Percentiles rank a stretch among this genome's conserved stretches.
Conservation (phyloP, 2,113 vertebrate species). For the Pterocles burchelli region DNA sequence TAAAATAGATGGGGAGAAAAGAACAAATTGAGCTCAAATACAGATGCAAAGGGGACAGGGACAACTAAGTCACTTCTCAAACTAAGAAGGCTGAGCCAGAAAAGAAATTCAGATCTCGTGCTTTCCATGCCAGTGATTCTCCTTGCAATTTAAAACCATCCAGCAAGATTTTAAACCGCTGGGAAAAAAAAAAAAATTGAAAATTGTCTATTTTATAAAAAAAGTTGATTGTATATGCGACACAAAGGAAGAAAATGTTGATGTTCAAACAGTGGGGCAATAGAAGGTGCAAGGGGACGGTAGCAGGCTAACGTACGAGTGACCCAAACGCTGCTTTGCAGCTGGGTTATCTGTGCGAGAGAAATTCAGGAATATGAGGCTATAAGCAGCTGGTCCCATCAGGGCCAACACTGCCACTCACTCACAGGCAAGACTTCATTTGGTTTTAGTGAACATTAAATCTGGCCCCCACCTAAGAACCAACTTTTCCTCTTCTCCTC, state of each 20-base stretch:
- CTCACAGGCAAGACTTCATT: neutral
- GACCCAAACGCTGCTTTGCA: neutral
- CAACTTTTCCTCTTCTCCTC: neutral
- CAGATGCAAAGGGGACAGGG: neutral
- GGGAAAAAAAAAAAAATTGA: neutral
- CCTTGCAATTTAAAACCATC: neutral
- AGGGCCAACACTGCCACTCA: neutral
- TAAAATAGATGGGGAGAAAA: neutral
- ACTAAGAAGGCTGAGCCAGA: neutral
- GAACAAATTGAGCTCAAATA: neutral
- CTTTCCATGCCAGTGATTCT: neutral
- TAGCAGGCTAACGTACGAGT: neutral
- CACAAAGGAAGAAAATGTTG: neutral
- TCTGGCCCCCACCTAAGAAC: neutral
- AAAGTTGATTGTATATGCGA: conserved; percentile 29
- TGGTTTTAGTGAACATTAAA: neutral
- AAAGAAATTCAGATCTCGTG: neutral
- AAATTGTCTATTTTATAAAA: neutral
- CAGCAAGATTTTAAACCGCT: neutral
- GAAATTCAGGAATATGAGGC: neutral
- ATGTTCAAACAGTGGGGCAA: neutral
- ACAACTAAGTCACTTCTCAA: neutral
- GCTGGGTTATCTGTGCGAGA: neutral
- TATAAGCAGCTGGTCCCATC: neutral
- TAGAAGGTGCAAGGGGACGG: neutral